phyloP scores from a whole-genome alignment of 2,797 vertebrate genomes.

The Schizopygopsis pylzovi region DNA sequence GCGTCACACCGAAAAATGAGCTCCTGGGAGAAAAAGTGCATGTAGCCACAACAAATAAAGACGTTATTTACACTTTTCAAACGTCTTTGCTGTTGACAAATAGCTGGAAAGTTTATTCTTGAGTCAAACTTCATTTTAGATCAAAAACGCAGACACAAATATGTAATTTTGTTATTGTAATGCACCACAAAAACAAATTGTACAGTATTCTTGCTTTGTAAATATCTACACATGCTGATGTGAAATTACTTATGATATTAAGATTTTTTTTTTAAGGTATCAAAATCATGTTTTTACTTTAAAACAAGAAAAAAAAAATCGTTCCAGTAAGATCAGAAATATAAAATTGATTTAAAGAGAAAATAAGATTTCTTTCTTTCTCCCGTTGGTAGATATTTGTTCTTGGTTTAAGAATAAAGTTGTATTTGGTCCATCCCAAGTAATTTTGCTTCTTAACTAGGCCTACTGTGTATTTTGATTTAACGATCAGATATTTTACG shows the following conservation, averaged over 20 bases:
- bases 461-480: no score
- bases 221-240: neutral
- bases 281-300: no score
- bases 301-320: no score
- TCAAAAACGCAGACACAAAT: neutral
- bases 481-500: no score
- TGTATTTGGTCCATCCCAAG: no score
- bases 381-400: no score
- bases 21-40: neutral
- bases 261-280: no score
- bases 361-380: no score
- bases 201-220: neutral
- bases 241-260: neutral
- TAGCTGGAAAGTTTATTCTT: constrained; percentile 1
- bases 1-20: neutral
- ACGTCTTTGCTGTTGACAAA: neutral
- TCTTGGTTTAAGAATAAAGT: no score
- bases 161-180: neutral
- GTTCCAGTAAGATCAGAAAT: no score
- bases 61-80: neutral
- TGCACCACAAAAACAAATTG: neutral
- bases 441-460: no score
- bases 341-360: no score
- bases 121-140: neutral
- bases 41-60: neutral